Conservation (phyloP, 2,797 vertebrate genomes). For the Vultur gryphus region DNA sequence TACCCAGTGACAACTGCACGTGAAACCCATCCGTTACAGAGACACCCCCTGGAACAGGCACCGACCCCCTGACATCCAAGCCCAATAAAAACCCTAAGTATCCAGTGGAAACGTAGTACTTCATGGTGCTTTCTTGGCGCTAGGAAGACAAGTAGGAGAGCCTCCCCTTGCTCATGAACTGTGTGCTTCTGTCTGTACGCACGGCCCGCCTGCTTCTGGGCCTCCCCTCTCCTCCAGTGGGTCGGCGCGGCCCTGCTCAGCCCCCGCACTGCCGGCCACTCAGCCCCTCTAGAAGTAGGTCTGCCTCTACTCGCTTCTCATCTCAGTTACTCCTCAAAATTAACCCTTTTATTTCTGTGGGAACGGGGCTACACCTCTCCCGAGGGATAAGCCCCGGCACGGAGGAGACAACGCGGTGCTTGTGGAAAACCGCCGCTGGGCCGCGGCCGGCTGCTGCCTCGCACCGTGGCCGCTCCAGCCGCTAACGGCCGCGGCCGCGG, state of each 20-base stretch:
- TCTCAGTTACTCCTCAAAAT: not conserved
- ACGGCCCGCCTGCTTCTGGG: rapidly evolving
- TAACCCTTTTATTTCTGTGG: not conserved
- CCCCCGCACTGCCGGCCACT: rapidly evolving
- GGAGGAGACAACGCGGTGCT: not conserved
- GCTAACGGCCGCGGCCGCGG: rapidly evolving
- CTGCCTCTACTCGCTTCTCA: not conserved
- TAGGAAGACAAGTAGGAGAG: not conserved
- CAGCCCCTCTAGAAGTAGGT: not conserved
- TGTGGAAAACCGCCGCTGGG: not conserved
- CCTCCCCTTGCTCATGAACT: rapidly evolving
- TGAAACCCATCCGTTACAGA: rapidly evolving
- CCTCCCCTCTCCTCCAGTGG: rapidly evolving
- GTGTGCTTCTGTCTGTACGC: rapidly evolving
- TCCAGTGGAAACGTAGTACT: rapidly evolving
- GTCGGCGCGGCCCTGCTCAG: rapidly evolving
- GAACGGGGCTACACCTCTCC: not conserved
- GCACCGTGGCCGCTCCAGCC: rapidly evolving
- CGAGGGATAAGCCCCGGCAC: rapidly evolving
- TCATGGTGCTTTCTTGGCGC: rapidly evolving
- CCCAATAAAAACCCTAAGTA: rapidly evolving
- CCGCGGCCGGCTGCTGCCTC: too few relatives aligned
- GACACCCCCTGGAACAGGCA: rapidly evolving
- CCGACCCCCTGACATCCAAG: not conserved
- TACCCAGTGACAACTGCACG: rapidly evolving